Conservation (phyloP, 2,888 invertebrate genomes). For the Drosophila merina region DNA sequence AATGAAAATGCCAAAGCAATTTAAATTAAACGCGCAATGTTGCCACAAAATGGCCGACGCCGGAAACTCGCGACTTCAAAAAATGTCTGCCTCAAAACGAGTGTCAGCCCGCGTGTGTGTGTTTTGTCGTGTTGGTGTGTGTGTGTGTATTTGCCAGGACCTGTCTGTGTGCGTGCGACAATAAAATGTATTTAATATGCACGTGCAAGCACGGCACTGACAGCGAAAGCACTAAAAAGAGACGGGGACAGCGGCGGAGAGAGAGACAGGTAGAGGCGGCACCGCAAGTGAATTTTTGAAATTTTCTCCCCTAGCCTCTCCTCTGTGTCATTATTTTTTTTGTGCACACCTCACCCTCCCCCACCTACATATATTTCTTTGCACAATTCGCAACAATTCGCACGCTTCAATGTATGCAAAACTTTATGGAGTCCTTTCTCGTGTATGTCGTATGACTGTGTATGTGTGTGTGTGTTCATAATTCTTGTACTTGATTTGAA, state of each 20-base stretch:
- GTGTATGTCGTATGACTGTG: slow-evolving; percentile 4
- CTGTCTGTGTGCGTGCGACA: slow-evolving; percentile 52
- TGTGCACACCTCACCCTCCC: background rate
- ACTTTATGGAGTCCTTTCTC: slow-evolving; percentile 36
- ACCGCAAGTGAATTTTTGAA: slow-evolving; percentile 45
- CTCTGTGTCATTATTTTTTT: background rate
- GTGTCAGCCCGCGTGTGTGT: slow-evolving; percentile 19
- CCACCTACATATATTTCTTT: slow-evolving; percentile 9
- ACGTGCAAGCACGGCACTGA: slow-evolving; percentile 52
- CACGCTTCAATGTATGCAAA: slow-evolving; percentile 55
- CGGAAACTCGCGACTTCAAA: slow-evolving; percentile 42
- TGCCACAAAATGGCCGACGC: slow-evolving; percentile 52
- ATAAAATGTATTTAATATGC: slow-evolving; percentile 73
- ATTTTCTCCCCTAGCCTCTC: slow-evolving; percentile 17
- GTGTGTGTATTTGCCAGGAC: slow-evolving; percentile 19
- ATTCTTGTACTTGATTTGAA: slow-evolving; percentile 35
- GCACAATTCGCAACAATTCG: slow-evolving; percentile 51
- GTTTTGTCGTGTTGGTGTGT: slow-evolving; percentile 14
- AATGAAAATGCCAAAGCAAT: slow-evolving; percentile 60
- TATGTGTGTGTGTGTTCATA: slow-evolving; percentile 17
- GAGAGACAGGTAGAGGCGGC: background rate
- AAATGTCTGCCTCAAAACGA: slow-evolving; percentile 38
- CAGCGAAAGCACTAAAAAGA: slow-evolving; percentile 12
- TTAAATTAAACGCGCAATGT: slow-evolving; percentile 66
- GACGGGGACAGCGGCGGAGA: background rate